phyloP scores from a whole-genome alignment of 2,113 vertebrate species.

The Malurus alboscapulatus region DNA sequence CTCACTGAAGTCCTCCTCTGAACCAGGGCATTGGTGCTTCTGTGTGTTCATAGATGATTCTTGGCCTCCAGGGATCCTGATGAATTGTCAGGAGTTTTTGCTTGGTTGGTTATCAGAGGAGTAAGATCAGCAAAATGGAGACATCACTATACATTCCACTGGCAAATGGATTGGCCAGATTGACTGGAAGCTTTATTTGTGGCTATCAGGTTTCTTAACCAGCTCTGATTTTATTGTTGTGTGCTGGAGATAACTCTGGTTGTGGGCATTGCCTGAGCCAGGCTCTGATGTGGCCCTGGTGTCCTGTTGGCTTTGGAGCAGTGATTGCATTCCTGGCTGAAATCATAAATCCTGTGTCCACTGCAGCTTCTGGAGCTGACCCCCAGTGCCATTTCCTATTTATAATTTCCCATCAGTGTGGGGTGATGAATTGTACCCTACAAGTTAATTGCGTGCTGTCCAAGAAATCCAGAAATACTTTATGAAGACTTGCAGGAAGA shows the following conservation, averaged over 20 bases:
- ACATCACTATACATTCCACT: neutral
- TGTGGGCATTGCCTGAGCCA: neutral
- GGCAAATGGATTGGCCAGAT: neutral
- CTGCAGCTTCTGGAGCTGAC: constrained; percentile 8
- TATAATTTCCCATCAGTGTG: neutral
- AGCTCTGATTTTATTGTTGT: neutral
- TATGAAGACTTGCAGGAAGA: neutral
- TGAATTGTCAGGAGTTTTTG: neutral
- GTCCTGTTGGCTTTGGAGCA: neutral
- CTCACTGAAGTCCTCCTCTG: neutral
- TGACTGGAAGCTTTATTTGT: neutral
- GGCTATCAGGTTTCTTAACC: neutral
- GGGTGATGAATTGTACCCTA: neutral
- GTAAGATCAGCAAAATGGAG: neutral
- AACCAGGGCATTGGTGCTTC: neutral
- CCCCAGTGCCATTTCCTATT: neutral
- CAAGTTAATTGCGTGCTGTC: neutral
- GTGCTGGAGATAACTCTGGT: neutral
- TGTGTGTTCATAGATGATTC: neutral
- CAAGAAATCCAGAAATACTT: constrained; percentile 49
- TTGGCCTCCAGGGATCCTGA: neutral
- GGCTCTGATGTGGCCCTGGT: neutral
- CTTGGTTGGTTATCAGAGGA: neutral
- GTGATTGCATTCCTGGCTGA: neutral
- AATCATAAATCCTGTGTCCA: neutral